Evolutionary conservation across 2,113 vertebrate genomes (phyloP).

Genomic region (Fulica atra): DNA sequence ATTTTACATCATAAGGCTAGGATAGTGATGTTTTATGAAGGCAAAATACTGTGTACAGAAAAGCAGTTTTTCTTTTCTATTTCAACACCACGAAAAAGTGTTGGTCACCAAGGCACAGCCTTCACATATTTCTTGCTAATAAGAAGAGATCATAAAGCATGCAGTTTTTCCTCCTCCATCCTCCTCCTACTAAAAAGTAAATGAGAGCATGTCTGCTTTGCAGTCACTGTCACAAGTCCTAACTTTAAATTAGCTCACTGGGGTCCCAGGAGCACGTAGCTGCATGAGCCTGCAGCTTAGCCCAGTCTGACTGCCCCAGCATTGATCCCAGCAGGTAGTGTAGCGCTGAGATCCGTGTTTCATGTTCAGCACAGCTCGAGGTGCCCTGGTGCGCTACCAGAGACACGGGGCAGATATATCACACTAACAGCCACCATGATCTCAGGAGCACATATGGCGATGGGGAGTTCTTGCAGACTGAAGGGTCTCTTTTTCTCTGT

Average conservation of each 20-base stretch:
- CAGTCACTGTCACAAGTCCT: not conserved
- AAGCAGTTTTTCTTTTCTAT: not conserved
- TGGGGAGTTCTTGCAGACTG: not conserved
- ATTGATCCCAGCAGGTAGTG: not conserved
- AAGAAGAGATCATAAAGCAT: not conserved
- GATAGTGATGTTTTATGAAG: not conserved
- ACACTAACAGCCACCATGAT: not conserved
- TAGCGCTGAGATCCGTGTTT: not conserved
- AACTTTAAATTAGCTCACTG: not conserved
- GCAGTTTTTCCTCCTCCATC: not conserved
- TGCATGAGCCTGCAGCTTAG: not conserved
- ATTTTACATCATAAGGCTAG: not conserved
- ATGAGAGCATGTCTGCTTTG: not conserved
- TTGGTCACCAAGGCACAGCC: not conserved
- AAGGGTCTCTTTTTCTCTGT: not conserved
- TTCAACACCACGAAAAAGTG: not conserved
- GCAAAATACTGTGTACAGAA: not conserved
- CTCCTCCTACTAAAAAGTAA: not conserved
- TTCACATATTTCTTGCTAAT: not conserved
- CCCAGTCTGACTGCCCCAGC: not conserved
- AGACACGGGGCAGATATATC: not conserved
- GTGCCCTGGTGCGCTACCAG: not conserved
- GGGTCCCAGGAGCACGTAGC: not conserved
- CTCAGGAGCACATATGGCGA: accelerated
- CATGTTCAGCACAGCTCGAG: not conserved